Base-by-base conservation (phyloP, 1,140 invertebrate genomes). In the Bilobella aurantiaca region DNA sequence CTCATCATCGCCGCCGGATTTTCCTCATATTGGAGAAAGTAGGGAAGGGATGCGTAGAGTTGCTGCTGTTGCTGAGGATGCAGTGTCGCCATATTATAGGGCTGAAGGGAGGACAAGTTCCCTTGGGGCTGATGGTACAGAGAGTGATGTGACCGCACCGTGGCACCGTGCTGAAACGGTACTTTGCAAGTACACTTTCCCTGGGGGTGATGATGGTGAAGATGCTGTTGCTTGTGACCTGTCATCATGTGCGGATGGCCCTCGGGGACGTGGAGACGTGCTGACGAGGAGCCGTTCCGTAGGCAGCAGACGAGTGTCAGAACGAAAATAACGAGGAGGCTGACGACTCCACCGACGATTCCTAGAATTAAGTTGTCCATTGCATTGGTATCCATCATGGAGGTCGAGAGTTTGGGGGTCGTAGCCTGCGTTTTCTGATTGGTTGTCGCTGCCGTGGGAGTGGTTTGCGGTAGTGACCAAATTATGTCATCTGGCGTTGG, bases 301-400 rank as follows among this genome's bases (percentile, higher is more conserved):
- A 53, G 49, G 21, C 49, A 87, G 74, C 91, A 94, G 31, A 73
- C 64, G 65, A 93, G 92, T 1, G 89, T 85, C 27, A 93, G 87
- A 31, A 93, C 88, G 18, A 93, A 80, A 66, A 94, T 86, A 12
- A 88, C 87, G 58, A 94, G 91, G 73, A 95, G 91, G 1, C 87
- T 89, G 16, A 94, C 89, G 0, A 94, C 90, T 18, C 90, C 90
- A 1, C 89, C 90, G 0, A 93, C 90, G 69, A 94, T 93, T 2
- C 90, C 90, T 61, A 94, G 93, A 58, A 95, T 93, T 0, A 95
- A 76, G 1, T 90, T 92, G 71, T 95, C 91, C 72, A 94, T 91
- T 68, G 91, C 93, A 53, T 83, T 86, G 0, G 88, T 81, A 1
- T 83, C 80, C 8, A 82, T 69, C 21, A 42, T 12, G 25, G 12